Evolutionary conservation across 2,797 vertebrate genomes (phyloP), one percentile per base, ranked within the genome.

Genomic region (Petrocephalus schoutedeni): DNA sequence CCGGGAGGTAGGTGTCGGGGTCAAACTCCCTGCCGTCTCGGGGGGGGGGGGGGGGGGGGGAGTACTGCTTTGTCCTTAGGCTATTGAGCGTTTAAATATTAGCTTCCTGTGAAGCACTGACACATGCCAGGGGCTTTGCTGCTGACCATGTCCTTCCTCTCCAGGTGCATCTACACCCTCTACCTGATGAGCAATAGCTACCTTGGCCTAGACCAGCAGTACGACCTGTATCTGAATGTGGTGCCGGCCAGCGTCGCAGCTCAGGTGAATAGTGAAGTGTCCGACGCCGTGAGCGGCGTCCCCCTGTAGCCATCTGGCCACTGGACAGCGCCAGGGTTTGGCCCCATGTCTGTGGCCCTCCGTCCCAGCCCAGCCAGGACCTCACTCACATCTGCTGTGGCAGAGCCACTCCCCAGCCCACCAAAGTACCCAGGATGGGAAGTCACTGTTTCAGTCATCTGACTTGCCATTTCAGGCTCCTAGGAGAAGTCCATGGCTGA

Each of bases 181-280:
- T 99, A 99, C 94, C 90, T 99, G 93, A 97, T 99, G 96, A 99
- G 98, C 0, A 98, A 99, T 95, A 98, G 98, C 94, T 99, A 99
- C 92, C 95, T 99, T 87, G 98, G 98, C 87, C 93, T 99, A 94
- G 98, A 99, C 95, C 98, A 99, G 91, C 98, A 99, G 93, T 99
- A 99, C 0, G 97, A 99, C 93, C 92, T 99, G 89, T 96, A 96
- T 92, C 95, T 99, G 90, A 96, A 97, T 2, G 91, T 99, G 16
- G 94, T 90, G 0, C 91, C 96, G 0, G 91, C 95, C 21, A 95
- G 94, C 92, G 89, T 95, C 12, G 89, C 96, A 0, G 91, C 96
- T n/a, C 95, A 96, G 92, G 94, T 95, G 91, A 95, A 96, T 89
- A 90, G 90, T 0, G 95, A 98, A 90, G 91, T 95, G 87, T 92